Base-by-base conservation (phyloP, 2,113 vertebrate genomes). In the Cettia cetti region DNA sequence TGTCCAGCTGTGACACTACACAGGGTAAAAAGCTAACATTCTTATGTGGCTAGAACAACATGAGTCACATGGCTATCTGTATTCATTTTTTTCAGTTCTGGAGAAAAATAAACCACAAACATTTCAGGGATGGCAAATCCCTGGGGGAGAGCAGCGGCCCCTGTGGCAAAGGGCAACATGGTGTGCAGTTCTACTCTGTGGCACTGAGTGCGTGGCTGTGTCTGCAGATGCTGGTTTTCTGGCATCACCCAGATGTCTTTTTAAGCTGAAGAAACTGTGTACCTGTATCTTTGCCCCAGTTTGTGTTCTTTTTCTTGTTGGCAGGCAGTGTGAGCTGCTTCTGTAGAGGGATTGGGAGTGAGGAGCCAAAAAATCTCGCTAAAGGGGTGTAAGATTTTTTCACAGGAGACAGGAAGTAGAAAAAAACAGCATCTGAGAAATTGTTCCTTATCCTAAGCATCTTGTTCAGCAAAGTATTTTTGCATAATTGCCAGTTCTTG, bases 201-300 rank as follows among this genome's bases (percentile, higher is more conserved):
- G 49, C 37, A 13, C 16, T 1, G 5, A 52, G 24, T 0, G 3
- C 64, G 31, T 0, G 2, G 15, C 18, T 5, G 21, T 28, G 53
- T 17, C 56, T 63, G 47, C 0, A 0, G 28, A 5, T 71, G 37
- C 14, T 0, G 1, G 3, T 40, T 59, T 61, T 40, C 40, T 37
- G 42, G 11, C 33, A 37, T 77, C 47, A n/a, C 42, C 31, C 68
- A 37, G 30, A 11, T 3, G 6, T 24, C 1, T 2, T 56, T 39
- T 68, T 45, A n/a, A 4, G 15, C 23, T 78, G 83, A 80, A 44
- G 50, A 31, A 68, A 37, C 20, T 77, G 21, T 49, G 15, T 37
- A 31, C 33, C 17, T 53, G 17, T 61, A 7, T 53, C 33, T 78
- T 61, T 61, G 28, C 15, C 39, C 10, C 18, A 26, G 10, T 80